These are phyloP conservation scores for Lagenorhynchus albirostris DNA, from an alignment of 2,113 vertebrate species.

Conservation along the genomic window DNA sequence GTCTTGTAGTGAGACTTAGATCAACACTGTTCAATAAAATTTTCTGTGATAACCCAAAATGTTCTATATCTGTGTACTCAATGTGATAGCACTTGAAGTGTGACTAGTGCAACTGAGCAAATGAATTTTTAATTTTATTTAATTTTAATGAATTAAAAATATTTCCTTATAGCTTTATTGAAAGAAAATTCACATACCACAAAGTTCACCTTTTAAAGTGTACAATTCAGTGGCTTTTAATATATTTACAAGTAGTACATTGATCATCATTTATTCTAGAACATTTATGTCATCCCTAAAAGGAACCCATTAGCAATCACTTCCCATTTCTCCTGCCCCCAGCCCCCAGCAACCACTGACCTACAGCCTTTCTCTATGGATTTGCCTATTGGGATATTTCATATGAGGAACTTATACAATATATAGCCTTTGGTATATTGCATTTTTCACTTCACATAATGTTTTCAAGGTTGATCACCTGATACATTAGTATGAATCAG, in stretches of 20 bases:
- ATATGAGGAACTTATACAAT: not conserved
- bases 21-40: not conserved
- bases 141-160: not conserved
- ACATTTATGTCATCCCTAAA: not conserved
- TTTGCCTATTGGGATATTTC: constrained; percentile 1
- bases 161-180: not conserved
- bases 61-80: not conserved
- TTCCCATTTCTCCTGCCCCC: not conserved
- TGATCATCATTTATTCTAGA: not conserved
- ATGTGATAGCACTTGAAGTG: not conserved
- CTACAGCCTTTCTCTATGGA: not conserved
- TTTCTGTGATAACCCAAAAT: not conserved
- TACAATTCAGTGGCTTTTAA: not conserved
- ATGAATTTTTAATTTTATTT: not conserved
- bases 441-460: not conserved
- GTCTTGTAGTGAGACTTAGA: not conserved
- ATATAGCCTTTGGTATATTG: not conserved
- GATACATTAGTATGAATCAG: not conserved
- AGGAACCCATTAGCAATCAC: not conserved
- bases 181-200: not conserved
- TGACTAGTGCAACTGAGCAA: not conserved
- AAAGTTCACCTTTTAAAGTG: not conserved
- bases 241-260: not conserved
- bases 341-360: not conserved
- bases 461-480: not conserved